These are phyloP conservation scores for Riparia riparia DNA, from an alignment of 2,113 vertebrate species.

Conservation along the genomic window DNA sequence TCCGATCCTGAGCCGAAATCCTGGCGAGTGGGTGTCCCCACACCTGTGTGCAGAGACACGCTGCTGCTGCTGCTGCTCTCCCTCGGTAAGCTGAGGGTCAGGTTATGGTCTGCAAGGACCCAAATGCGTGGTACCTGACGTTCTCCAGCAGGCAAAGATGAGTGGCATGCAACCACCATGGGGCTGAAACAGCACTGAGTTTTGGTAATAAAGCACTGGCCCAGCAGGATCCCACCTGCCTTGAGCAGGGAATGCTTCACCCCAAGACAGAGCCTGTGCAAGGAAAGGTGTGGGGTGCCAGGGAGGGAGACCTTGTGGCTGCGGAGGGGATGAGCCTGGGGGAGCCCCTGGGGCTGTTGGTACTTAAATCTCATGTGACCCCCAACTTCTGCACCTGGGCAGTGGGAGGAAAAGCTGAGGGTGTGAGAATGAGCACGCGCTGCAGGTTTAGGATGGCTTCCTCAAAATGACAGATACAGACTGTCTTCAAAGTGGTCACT, in stretches of 20 bases:
- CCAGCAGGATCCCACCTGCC: background rate
- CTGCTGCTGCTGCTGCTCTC: background rate
- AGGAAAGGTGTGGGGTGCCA: background rate
- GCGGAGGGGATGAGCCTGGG: rapidly evolving
- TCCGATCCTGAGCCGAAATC: background rate
- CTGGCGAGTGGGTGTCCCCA: background rate
- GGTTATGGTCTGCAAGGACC: background rate
- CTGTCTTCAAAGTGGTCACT: background rate
- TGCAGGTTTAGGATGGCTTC: background rate
- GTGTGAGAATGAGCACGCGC: background rate
- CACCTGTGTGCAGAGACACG: background rate
- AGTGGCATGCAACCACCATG: rapidly evolving
- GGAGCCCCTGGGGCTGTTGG: background rate
- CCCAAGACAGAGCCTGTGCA: background rate
- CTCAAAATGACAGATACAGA: background rate
- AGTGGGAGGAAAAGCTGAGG: background rate
- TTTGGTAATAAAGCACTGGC: background rate
- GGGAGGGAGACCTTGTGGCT: background rate
- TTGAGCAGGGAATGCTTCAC: background rate
- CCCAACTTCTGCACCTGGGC: background rate
- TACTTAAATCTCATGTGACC: rapidly evolving
- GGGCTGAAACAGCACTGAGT: background rate
- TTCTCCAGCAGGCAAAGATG: background rate
- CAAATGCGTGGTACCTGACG: background rate
- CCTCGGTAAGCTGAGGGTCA: background rate